phyloP scores from a whole-genome alignment of 2,113 vertebrate species.

The Crypturellus undulatus region DNA sequence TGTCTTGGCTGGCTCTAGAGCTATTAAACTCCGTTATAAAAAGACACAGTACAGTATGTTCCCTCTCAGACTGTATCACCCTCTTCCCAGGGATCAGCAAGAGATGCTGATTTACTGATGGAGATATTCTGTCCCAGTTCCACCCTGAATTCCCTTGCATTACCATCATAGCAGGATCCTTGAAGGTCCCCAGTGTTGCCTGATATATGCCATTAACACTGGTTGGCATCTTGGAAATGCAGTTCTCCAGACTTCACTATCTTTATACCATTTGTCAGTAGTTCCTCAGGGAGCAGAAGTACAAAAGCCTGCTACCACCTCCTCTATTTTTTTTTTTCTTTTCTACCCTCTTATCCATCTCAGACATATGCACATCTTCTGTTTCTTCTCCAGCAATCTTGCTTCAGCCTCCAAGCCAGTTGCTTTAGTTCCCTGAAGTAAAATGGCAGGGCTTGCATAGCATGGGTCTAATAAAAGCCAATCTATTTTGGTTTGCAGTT shows the following conservation, averaged over 20 bases:
- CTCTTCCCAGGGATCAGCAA: not conserved
- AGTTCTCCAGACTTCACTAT: not conserved
- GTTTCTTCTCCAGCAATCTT: not conserved
- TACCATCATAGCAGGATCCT: not conserved
- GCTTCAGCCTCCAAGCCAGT: not conserved
- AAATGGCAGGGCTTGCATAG: rapidly evolving
- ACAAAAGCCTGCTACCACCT: not conserved
- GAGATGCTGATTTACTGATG: not conserved
- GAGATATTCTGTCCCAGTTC: not conserved
- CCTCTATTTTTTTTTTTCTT: not conserved
- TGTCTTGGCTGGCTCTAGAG: not conserved
- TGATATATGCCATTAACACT: not conserved
- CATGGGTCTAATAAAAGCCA: not conserved
- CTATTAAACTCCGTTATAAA: not conserved
- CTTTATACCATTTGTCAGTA: not conserved
- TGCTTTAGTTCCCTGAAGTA: not conserved
- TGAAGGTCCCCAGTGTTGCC: not conserved
- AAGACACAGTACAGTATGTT: not conserved
- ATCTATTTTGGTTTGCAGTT: not conserved
- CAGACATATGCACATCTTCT: not conserved
- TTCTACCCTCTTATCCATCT: not conserved
- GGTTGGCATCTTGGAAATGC: not conserved
- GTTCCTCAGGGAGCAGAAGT: not conserved
- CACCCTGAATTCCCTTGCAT: not conserved
- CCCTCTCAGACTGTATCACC: not conserved